Conservation (phyloP, 2,113 vertebrate genomes). For the Nothobranchius furzeri region DNA sequence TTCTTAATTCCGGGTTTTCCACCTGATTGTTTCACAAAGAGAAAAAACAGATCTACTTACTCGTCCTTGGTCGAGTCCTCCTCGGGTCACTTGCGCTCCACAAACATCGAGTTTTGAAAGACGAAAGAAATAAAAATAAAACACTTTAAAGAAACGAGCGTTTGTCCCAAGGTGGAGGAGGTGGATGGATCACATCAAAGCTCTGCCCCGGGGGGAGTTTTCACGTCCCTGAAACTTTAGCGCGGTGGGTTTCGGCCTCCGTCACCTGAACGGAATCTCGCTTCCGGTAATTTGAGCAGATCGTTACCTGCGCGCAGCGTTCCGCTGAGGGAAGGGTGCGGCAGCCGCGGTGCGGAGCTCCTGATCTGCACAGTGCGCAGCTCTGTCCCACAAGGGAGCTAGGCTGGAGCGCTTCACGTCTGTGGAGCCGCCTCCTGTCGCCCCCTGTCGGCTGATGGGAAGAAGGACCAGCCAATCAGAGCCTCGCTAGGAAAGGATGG, state of each 20-base stretch:
- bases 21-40: not conserved
- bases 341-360: not conserved
- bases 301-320: slow-evolving; percentile 49
- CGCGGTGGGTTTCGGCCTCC: not conserved
- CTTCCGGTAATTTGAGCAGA: slow-evolving; percentile 23
- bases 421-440: too few species aligned
- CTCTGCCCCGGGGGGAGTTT: not conserved
- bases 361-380: not conserved
- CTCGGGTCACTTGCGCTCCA: too few species aligned
- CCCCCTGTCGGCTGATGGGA: not conserved
- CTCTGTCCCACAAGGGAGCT: too few species aligned
- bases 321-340: slow-evolving; percentile 44
- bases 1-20: not conserved
- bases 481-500: not conserved
- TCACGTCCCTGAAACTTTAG: not conserved
- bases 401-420: too few species aligned
- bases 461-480: slow-evolving; percentile 31
- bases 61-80: slow-evolving; percentile 6
- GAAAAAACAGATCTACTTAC: slow-evolving; percentile 11
- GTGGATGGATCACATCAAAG: not conserved
- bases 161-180: not conserved
- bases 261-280: slow-evolving; percentile 10
- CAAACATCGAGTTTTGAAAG: not conserved
- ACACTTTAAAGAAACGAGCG: not conserved
- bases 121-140: not conserved